Base-by-base conservation (phyloP, 2,888 invertebrate genomes). In the Ptychoptera contaminata region DNA sequence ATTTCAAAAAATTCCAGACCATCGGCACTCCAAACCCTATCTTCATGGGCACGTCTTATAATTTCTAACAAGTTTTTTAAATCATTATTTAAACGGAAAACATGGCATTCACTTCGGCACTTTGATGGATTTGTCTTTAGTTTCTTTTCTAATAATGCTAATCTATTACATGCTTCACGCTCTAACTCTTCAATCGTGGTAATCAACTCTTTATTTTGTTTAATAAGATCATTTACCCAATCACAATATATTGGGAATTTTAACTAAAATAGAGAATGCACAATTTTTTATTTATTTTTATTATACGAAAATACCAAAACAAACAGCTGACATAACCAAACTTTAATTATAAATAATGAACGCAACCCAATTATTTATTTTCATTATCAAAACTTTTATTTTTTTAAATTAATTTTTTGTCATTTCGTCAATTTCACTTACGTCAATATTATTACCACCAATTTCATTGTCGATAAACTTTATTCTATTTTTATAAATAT, bases 111-210 rank as follows among this genome's bases (percentile, higher is more conserved):
- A 11, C 8, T 32, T 32, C 32, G 32, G 9, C 9, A 32, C 32
- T 32, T 32, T 32, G 9, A 3, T 3, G 23, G 23, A 23, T 23
- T 23, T 23, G 23, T 23, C 8, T 47, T 32, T 15, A 55, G 51
- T 37, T 55, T 56, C 10, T 53, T 52, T 40, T 59, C 55, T 35
- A 77, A 57, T 46, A 71, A 55, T 40, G 67, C 62, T 4, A 78
- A 73, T 51, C 74, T 68, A 42, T 65, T 62, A 16, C 68, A 68
- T 1, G 77, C 74, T 55, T 79, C 77, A 43, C 61, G 56, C 55
- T 80, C 79, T 48, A 80, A 56, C 49, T 75, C 74, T 47, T 73
- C 69, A 34, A 79, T 72, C n/a, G 74, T 74, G 45, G 63, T 65
- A 10, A 78, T 71, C 40, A 79, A 58, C 58, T 74, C 67, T 43